Conservation (phyloP, 2,113 vertebrate genomes). For the Microcebus ravelobensis region DNA sequence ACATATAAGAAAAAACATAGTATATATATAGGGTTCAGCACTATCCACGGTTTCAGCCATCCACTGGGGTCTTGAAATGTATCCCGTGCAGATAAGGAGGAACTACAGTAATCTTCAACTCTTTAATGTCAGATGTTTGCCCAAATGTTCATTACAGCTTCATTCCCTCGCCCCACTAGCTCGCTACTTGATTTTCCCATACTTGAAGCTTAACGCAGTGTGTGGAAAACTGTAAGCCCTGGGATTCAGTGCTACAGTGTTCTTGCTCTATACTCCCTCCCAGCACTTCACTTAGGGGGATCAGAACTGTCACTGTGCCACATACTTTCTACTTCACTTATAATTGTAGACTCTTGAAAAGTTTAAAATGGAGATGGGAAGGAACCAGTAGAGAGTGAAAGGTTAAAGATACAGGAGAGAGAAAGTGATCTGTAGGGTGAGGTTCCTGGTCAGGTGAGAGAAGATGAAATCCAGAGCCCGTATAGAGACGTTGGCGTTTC, state of each 20-base stretch:
- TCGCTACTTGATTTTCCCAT: not conserved
- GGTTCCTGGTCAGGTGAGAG: not conserved
- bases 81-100: not conserved
- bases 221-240: not conserved
- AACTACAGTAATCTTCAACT: not conserved
- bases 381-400: not conserved
- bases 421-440: not conserved
- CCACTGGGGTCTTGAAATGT: not conserved
- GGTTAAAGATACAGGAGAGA: not conserved
- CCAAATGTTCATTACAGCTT: not conserved
- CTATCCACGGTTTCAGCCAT: not conserved
- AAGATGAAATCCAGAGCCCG: not conserved
- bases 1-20: not conserved
- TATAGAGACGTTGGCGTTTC: not conserved
- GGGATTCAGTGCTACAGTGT: not conserved
- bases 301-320: not conserved
- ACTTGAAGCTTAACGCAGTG: not conserved
- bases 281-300: not conserved
- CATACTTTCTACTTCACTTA: not conserved
- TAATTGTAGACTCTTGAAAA: not conserved
- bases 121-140: not conserved
- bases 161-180: too few species aligned
- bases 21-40: not conserved
- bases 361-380: slow-evolving; percentile 17
- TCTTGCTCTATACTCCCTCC: not conserved